A percentile compares a stretch with the other conserved stretches of the same genome.
Evolutionary conservation across 2,888 invertebrate genomes (phyloP).

Genomic region (Thyatira batis): DNA sequence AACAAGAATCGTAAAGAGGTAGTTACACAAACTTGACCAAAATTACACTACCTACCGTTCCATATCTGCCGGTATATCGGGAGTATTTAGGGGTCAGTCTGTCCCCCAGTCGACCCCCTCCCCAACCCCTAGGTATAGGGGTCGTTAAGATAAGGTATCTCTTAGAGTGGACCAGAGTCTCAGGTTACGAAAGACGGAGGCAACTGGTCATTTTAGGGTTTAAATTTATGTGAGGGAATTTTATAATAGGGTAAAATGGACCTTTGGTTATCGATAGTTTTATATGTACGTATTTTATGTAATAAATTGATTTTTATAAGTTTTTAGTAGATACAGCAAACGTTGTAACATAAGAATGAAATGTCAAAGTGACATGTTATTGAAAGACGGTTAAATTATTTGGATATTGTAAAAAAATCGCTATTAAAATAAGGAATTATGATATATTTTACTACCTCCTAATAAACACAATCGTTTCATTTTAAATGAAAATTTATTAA

Average conservation of each 20-base stretch:
- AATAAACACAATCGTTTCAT: no score
- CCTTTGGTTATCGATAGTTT: not conserved
- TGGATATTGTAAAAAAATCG: no score
- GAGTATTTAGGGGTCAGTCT: constrained; percentile 1
- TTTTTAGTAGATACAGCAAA: no score
- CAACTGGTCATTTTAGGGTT: constrained; percentile 31
- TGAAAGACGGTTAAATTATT: no score
- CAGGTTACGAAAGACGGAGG: constrained; percentile 63
- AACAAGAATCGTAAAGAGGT: constrained; percentile 57
- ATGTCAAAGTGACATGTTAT: no score
- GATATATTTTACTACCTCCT: no score
- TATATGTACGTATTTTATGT: not conserved
- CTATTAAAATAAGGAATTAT: no score
- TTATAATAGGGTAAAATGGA: not conserved
- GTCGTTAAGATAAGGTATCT: constrained; percentile 79
- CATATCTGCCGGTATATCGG: constrained; percentile 51
- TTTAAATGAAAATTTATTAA: no score
- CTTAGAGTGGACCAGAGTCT: constrained; percentile 59
- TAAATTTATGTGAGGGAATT: constrained; percentile 6
- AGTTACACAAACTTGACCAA: constrained; percentile 64
- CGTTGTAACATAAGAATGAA: no score
- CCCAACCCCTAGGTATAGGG: constrained; percentile 33
- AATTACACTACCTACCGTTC: constrained; percentile 71
- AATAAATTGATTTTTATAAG: not conserved
- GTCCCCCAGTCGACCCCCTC: constrained; percentile 13